Evolutionary conservation across 2,888 invertebrate species (phyloP), one percentile per base, ranked within the genome.

Genomic region (Ophion slaviceki): DNA sequence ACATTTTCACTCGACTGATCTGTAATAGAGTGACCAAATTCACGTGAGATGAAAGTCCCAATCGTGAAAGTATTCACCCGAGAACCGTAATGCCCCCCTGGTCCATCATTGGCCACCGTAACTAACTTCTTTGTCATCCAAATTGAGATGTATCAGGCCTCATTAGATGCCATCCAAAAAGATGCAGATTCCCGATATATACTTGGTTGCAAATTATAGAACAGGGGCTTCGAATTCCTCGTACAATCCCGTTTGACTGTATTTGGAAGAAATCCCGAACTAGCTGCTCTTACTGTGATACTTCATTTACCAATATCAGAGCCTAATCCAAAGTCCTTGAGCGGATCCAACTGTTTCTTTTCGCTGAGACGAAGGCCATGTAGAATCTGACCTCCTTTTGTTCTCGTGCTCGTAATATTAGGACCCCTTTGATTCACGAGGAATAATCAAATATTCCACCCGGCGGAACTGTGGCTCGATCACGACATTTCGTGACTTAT

Each of bases 371-470:
- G 4, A 59, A 36, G 32, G 3, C 45, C 59, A 17, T 24, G 17
- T 67, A 59, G 45, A 28, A 70, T 14, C 24, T 67, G 62, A 67
- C 77, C 67, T 57, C 68, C 32, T 79, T 79, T 70, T 14, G 59
- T 28, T 80, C 80, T 80, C 67, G 74, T 68, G 59, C 67, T 67
- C 61, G 59, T 80, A 74, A 80, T 32, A 28, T 68, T 67, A 61
- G 68, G 45, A 75, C 47, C 20, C 74, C 67, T 80, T 61, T 80
- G 45, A 68, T 59, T 53, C 80, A 74, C 74, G 74, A 59, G 32
- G 32, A 80, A 80, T 80, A 75, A 75, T 80, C 74, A 67, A 80
- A 74, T 75, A 67, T 80, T 80, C 74, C 80, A 47, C 71, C 59
- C 66, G 72, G 74, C 61, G 66, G 59, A 45, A 67, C 59, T 32